A percentile compares a stretch with the other conserved stretches of the same genome.
These are phyloP conservation scores for Oncorhynchus keta DNA, from an alignment of 2,113 vertebrate genomes.

Conservation along the genomic window DNA sequence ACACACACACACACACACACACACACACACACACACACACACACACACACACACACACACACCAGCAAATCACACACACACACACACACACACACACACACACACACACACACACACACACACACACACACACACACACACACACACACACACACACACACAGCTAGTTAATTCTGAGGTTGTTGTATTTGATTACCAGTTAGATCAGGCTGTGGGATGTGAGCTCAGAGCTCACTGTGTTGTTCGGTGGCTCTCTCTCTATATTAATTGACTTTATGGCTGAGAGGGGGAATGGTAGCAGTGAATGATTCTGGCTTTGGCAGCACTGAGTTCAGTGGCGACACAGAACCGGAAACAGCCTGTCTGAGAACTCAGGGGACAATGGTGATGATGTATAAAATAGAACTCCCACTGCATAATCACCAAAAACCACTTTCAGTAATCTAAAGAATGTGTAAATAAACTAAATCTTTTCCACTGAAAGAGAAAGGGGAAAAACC, in stretches of 20 bases:
- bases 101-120: too few relatives aligned
- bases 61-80: too few relatives aligned
- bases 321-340: conserved; percentile 14
- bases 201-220: not conserved
- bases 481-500: conserved; percentile 30
- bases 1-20: too few relatives aligned
- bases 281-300: conserved; percentile 34
- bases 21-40: too few relatives aligned
- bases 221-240: not conserved
- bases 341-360: conserved; percentile 53
- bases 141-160: too few relatives aligned
- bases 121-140: too few relatives aligned
- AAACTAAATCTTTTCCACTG: conserved; percentile 66
- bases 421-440: conserved; percentile 70
- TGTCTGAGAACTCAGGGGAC: conserved; percentile 51
- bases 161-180: not conserved
- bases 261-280: conserved; percentile 33
- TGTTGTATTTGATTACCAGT: not conserved
- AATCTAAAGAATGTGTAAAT: conserved; percentile 78
- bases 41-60: too few relatives aligned
- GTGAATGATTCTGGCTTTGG: conserved; percentile 27
- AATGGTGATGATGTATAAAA: conserved; percentile 68
- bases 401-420: conserved; percentile 60
- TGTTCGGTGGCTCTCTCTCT: not conserved
- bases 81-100: too few relatives aligned